Percentiles rank a stretch among this genome's conserved stretches.
phyloP scores from a whole-genome alignment of 2,797 vertebrate species.

The Anisognathus igniventris region DNA sequence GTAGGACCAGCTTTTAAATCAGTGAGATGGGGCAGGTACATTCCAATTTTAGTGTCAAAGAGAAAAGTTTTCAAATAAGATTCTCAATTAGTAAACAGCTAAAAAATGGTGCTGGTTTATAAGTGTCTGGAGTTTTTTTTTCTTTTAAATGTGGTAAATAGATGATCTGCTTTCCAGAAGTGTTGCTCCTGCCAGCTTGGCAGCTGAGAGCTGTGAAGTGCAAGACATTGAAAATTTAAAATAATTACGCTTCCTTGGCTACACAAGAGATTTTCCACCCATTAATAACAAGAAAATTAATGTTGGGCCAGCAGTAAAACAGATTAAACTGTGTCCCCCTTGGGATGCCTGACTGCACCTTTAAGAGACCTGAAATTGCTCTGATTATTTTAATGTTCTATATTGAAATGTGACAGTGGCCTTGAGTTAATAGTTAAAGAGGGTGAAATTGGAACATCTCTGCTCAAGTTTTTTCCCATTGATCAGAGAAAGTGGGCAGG shows the following conservation, averaged over 20 bases:
- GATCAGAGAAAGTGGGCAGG: conserved; percentile 49
- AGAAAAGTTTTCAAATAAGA: neutral
- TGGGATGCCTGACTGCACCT: conserved; percentile 80
- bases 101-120: neutral
- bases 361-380: conserved; percentile 79
- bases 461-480: conserved; percentile 42
- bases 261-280: conserved; percentile 76
- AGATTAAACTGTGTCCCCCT: conserved; percentile 78
- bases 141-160: conserved; percentile 60
- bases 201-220: conserved; percentile 69
- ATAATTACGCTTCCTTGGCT: conserved; percentile 72
- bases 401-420: conserved; percentile 73
- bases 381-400: conserved; percentile 71
- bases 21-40: accelerated
- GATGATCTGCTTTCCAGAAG: conserved; percentile 62
- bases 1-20: neutral
- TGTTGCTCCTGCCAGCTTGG: conserved; percentile 54
- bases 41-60: neutral
- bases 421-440: conserved; percentile 74
- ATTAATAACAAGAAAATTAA: conserved; percentile 85
- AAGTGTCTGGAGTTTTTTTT: neutral
- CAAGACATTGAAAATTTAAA: conserved; percentile 71
- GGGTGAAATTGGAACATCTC: conserved; percentile 64
- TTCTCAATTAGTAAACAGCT: neutral
- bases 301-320: conserved; percentile 81